These are phyloP conservation scores for Aramus guarauna DNA, from an alignment of 2,113 vertebrate genomes.

Conservation along the genomic window DNA sequence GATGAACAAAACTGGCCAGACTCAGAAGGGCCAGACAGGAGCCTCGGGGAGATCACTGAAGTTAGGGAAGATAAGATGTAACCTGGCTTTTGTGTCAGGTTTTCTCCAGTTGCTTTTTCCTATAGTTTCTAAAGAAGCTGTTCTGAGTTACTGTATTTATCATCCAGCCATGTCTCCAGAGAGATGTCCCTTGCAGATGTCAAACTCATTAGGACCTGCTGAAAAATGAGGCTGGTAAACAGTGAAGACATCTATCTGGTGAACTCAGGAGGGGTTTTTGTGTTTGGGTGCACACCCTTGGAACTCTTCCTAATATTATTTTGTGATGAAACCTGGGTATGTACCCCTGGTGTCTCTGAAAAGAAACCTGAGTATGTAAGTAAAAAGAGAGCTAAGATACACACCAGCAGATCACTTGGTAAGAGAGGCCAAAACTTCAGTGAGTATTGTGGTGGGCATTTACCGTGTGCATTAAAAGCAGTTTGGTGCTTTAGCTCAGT, in stretches of 20 bases:
- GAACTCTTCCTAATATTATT: background rate
- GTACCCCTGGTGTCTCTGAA: background rate
- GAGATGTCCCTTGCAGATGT: background rate
- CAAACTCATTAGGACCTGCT: background rate
- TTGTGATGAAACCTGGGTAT: background rate
- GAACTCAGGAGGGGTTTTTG: background rate
- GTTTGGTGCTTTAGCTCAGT: background rate
- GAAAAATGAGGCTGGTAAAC: background rate
- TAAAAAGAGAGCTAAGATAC: background rate
- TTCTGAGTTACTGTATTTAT: background rate
- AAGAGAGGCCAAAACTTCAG: background rate
- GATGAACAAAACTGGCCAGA: background rate
- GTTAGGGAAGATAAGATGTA: background rate
- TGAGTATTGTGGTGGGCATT: background rate
- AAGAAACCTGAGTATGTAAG: background rate
- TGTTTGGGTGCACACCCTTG: background rate
- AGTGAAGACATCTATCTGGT: background rate
- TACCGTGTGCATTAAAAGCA: background rate
- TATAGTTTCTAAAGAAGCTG: background rate
- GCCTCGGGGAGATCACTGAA: background rate
- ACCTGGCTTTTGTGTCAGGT: conserved; percentile 14
- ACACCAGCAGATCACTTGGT: background rate
- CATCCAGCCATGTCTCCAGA: background rate
- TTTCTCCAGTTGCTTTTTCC: background rate
- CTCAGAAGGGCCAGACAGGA: background rate